phyloP scores from a whole-genome alignment of 2,888 invertebrate species.

The Rhagonycha lutea region DNA sequence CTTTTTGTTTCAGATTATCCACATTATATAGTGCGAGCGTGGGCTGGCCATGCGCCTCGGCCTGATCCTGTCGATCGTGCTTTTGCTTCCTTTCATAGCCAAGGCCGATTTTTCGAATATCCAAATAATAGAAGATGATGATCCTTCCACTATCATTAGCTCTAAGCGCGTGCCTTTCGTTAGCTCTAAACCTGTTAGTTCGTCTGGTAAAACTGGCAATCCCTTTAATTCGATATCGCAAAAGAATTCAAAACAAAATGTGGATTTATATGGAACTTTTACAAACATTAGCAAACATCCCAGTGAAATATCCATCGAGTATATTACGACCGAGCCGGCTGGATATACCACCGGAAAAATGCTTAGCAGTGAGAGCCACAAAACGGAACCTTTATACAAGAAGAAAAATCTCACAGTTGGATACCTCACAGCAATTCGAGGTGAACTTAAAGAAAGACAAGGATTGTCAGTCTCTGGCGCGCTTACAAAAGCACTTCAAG shows the following conservation, averaged over 20 bases:
- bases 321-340: slow-evolving; percentile 11
- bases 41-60: slow-evolving; percentile 66
- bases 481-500: slow-evolving; percentile 83
- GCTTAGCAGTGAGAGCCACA: slow-evolving; percentile 41
- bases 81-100: slow-evolving; percentile 52
- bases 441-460: slow-evolving; percentile 73
- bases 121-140: slow-evolving; percentile 17
- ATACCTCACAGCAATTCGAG: slow-evolving; percentile 80
- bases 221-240: slow-evolving; percentile 25
- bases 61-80: slow-evolving; percentile 59
- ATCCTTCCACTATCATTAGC: slow-evolving; percentile 22
- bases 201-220: slow-evolving; percentile 26
- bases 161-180: slow-evolving; percentile 25
- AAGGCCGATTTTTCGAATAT: slow-evolving; percentile 32
- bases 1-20: slow-evolving; percentile 39
- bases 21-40: slow-evolving; percentile 54
- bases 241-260: slow-evolving; percentile 30
- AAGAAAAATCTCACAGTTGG: slow-evolving; percentile 75
- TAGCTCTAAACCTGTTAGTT: slow-evolving; percentile 24
- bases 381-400: slow-evolving; percentile 60
- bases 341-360: slow-evolving; percentile 24
- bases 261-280: slow-evolving; percentile 28
- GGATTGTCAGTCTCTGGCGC: slow-evolving; percentile 91
- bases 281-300: slow-evolving; percentile 30
- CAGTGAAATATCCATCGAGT: slow-evolving; percentile 15